These are phyloP conservation scores for Phylloscopus collybita DNA, from an alignment of 2,797 vertebrate genomes.

Conservation along the genomic window DNA sequence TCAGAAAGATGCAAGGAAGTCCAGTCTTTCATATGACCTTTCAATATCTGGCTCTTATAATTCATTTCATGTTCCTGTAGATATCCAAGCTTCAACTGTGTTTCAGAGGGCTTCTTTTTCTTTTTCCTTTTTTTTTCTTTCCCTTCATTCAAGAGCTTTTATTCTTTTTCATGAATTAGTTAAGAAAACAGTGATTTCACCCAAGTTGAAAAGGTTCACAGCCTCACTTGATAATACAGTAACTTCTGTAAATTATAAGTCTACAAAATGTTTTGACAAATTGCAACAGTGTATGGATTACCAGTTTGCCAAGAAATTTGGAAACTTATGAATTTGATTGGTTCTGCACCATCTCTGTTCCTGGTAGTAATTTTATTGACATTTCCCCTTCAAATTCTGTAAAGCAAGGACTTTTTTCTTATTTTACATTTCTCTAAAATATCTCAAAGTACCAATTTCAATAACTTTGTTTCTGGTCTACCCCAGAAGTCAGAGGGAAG, in stretches of 20 bases:
- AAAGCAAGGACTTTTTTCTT: neutral
- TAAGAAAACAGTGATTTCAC: neutral
- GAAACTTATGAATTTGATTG: neutral
- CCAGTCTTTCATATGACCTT: neutral
- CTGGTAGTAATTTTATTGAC: neutral
- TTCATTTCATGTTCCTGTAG: neutral
- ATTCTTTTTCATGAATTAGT: neutral
- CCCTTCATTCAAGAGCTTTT: neutral
- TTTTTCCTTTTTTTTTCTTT: no score
- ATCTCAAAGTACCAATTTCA: neutral
- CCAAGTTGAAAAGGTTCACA: neutral
- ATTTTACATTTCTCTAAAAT: neutral
- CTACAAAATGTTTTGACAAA: neutral
- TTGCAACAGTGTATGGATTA: neutral
- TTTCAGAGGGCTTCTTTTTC: neutral
- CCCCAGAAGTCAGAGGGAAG: neutral
- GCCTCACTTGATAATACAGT: neutral
- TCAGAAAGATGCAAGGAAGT: neutral
- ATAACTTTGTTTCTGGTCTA: neutral
- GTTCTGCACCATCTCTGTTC: neutral
- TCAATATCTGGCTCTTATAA: neutral
- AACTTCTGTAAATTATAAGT: neutral
- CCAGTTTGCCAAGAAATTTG: neutral
- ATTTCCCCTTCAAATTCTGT: neutral
- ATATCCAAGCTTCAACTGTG: neutral